These are phyloP conservation scores for Orcinus orca DNA, from an alignment of 2,113 vertebrate genomes.

Conservation along the genomic window DNA sequence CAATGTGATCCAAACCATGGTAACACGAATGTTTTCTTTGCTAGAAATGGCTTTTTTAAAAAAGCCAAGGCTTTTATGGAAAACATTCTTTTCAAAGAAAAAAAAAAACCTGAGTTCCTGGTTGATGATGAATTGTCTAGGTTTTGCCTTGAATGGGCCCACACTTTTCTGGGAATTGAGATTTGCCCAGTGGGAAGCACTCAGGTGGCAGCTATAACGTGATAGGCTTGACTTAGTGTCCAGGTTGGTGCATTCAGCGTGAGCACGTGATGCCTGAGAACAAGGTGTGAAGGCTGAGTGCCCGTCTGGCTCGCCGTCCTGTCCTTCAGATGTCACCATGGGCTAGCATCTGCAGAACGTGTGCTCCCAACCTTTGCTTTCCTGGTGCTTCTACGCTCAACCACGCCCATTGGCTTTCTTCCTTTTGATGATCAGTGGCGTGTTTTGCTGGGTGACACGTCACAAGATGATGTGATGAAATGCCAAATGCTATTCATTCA, in stretches of 20 bases:
- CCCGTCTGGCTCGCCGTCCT: fast-evolving
- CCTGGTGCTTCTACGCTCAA: neutral
- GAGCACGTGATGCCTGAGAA: fast-evolving
- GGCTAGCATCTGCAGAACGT: fast-evolving
- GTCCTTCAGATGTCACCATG: fast-evolving
- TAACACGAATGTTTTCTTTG: neutral
- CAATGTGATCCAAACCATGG: neutral
- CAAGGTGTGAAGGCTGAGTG: fast-evolving
- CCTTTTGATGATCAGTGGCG: fast-evolving
- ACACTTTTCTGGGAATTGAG: neutral
- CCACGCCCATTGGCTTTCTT: fast-evolving
- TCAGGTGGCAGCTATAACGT: fast-evolving
- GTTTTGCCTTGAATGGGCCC: neutral
- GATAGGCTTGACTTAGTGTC: neutral
- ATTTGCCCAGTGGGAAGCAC: neutral
- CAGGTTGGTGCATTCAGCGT: fast-evolving
- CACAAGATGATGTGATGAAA: neutral
- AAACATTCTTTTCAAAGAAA: conserved; percentile 33
- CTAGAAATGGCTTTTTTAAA: neutral
- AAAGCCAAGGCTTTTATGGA: conserved; percentile 43
- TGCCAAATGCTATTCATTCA: neutral
- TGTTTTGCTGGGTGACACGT: neutral
- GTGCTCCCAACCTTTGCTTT: neutral
- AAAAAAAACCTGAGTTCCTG: neutral
- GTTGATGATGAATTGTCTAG: neutral